A percentile compares a stretch with the other conserved stretches of the same genome.
Conservation (phyloP, 2,113 vertebrate species). For the Chaetops frenatus region DNA sequence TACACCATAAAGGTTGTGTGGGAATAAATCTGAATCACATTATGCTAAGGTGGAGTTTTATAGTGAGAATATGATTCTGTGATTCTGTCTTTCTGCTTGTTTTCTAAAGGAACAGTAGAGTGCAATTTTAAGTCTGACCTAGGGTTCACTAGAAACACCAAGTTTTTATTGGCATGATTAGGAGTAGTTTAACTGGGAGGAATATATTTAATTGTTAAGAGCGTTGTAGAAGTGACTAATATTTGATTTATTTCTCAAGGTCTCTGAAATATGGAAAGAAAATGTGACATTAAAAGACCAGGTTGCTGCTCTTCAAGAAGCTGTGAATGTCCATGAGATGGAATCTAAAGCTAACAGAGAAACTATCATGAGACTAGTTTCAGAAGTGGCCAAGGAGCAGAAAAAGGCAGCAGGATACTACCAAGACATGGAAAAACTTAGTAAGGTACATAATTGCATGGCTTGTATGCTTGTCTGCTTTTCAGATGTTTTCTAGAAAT, state of each 20-base stretch:
- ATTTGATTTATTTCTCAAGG: constrained; percentile 54
- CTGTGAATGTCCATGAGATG: constrained; percentile 75
- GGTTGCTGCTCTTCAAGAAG: constrained; percentile 75
- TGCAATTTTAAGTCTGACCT: background rate
- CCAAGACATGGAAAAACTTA: constrained; percentile 70
- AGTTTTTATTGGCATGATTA: background rate
- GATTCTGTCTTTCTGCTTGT: background rate
- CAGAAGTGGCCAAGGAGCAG: constrained; percentile 79
- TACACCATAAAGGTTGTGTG: background rate
- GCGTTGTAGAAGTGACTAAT: background rate
- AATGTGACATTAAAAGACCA: constrained; percentile 67
- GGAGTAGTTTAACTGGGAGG: background rate
- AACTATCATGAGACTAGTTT: constrained; percentile 80
- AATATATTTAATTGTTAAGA: background rate
- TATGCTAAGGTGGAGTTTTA: background rate
- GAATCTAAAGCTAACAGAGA: constrained; percentile 86
- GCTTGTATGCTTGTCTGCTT: background rate
- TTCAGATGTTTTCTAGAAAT: background rate
- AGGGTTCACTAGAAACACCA: background rate
- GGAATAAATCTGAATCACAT: background rate
- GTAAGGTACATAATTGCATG: constrained; percentile 67
- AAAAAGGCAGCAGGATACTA: constrained; percentile 58
- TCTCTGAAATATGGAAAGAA: constrained; percentile 70
- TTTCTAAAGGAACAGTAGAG: background rate
- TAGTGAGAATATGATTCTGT: background rate